Evolutionary conservation across 1,140 invertebrate genomes (phyloP).

Genomic region (Muscidifurax raptorellus): DNA sequence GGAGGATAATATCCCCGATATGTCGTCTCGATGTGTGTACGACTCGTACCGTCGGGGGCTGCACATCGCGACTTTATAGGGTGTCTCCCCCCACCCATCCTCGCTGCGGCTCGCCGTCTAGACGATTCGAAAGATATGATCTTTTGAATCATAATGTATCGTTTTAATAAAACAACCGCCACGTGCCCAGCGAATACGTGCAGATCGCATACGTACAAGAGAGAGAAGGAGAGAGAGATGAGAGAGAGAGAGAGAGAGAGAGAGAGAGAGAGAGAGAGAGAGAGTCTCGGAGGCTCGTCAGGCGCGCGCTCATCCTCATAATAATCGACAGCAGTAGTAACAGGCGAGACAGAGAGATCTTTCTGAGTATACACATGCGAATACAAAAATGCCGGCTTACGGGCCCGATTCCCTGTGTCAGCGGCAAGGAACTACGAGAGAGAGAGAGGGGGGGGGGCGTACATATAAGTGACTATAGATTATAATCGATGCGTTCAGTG

Average conservation of each 20-base stretch:
- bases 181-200: slow-evolving; percentile 46
- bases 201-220: slow-evolving; percentile 25
- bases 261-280: slow-evolving; percentile 8
- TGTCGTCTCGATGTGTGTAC: slow-evolving; percentile 23
- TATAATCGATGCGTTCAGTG: slow-evolving; percentile 29
- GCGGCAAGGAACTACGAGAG: not conserved
- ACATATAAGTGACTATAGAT: not conserved
- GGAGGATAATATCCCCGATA: slow-evolving; percentile 35
- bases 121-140: slow-evolving; percentile 73
- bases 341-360: slow-evolving; percentile 44
- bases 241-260: not conserved
- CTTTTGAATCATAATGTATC: slow-evolving; percentile 73
- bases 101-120: slow-evolving; percentile 61
- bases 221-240: not conserved
- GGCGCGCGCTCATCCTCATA: not conserved
- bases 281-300: slow-evolving; percentile 37
- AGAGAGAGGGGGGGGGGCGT: not conserved
- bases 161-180: slow-evolving; percentile 69
- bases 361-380: slow-evolving; percentile 20
- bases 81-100: slow-evolving; percentile 60
- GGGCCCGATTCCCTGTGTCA: slow-evolving; percentile 17
- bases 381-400: not conserved
- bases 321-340: not conserved
- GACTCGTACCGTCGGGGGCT: slow-evolving; percentile 1
- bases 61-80: slow-evolving; percentile 62